These are phyloP conservation scores for Drosophila dunni DNA, from an alignment of 1,140 invertebrate genomes.

Conservation along the genomic window DNA sequence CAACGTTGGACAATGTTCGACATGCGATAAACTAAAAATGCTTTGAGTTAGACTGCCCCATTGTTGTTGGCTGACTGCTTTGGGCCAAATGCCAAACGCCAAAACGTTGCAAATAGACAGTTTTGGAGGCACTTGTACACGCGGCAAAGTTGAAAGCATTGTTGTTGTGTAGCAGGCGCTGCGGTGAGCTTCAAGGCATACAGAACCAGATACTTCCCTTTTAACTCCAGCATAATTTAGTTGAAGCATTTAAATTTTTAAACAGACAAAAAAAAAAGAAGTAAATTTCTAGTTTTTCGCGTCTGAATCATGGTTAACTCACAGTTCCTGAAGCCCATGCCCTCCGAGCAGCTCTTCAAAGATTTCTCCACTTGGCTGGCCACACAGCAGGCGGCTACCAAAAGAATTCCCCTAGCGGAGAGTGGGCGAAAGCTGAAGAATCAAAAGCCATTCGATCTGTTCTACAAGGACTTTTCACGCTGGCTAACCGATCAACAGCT, in stretches of 20 bases:
- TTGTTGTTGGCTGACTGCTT: slow-evolving; percentile 34
- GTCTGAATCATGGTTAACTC: not conserved
- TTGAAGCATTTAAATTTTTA: slow-evolving; percentile 4
- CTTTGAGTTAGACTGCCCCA: slow-evolving; percentile 19
- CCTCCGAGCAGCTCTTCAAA: not conserved
- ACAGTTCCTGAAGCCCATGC: not conserved
- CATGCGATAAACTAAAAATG: slow-evolving; percentile 33
- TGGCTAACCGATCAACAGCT: slow-evolving; percentile 4
- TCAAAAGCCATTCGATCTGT: slow-evolving; percentile 9
- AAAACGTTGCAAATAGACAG: slow-evolving; percentile 40
- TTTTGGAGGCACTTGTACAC: slow-evolving; percentile 57
- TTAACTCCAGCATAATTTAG: not conserved
- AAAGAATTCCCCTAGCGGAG: not conserved
- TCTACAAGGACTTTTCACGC: slow-evolving; percentile 10
- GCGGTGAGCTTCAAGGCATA: slow-evolving; percentile 18
- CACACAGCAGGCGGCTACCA: not conserved
- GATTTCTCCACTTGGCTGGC: slow-evolving; percentile 3
- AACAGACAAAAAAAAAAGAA: not conserved
- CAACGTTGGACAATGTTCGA: slow-evolving; percentile 15
- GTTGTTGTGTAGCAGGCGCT: slow-evolving; percentile 27
- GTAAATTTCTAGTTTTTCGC: not conserved
- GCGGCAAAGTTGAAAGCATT: slow-evolving; percentile 69
- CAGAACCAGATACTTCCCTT: slow-evolving; percentile 9
- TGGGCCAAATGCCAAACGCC: slow-evolving; percentile 66
- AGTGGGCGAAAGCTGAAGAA: not conserved